Conservation (phyloP, 2,888 invertebrate genomes). For the Pachycephus smyrnensis region DNA sequence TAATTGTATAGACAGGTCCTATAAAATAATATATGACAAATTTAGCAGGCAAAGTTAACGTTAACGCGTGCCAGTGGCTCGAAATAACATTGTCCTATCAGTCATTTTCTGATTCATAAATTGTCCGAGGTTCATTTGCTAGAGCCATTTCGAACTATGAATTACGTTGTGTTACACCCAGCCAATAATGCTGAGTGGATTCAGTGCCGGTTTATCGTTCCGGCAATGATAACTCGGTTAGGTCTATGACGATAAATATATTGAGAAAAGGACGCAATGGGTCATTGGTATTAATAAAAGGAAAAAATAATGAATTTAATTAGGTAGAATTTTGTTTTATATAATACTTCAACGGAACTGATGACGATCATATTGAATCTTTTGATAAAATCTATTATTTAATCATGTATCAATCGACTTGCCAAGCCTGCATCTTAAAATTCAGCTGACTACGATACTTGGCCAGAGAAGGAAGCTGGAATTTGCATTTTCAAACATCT, state of each 20-base stretch:
- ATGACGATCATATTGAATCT: background rate
- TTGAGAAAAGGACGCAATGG: background rate
- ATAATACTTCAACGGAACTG: background rate
- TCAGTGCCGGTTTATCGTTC: background rate
- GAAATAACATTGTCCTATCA: too few species aligned
- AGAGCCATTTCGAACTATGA: background rate
- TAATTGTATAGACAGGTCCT: background rate
- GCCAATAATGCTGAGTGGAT: background rate
- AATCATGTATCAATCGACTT: background rate
- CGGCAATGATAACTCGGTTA: background rate
- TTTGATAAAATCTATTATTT: background rate
- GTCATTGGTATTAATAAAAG: background rate
- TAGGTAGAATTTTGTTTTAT: background rate
- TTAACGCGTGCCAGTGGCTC: too few species aligned
- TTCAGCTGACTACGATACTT: constrained; percentile 9
- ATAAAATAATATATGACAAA: background rate
- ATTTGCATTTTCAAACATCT: constrained; percentile 13
- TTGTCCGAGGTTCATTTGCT: background rate
- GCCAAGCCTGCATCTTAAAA: constrained; percentile 3
- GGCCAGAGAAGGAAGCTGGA: background rate
- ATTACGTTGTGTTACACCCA: background rate
- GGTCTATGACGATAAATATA: background rate
- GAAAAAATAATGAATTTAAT: background rate
- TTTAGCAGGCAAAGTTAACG: background rate
- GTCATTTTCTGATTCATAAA: too few species aligned